These are phyloP conservation scores for Muntiacus reevesi DNA, from an alignment of 2,113 vertebrate species.

Conservation along the genomic window DNA sequence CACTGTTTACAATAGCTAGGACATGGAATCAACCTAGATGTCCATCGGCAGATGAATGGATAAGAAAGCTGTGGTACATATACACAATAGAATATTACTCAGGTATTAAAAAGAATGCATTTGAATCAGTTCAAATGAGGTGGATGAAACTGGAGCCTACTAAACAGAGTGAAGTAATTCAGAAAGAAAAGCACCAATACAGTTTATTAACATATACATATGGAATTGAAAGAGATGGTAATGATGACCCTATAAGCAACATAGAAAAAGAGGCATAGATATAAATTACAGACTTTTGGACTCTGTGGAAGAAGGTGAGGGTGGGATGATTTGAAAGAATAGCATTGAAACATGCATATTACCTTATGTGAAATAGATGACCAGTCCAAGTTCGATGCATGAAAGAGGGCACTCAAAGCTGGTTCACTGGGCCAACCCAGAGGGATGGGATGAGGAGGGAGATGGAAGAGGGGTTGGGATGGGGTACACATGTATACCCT, in stretches of 20 bases:
- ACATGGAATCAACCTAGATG: background rate
- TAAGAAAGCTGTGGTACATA: background rate
- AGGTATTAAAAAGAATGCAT: background rate
- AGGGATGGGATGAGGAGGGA: background rate
- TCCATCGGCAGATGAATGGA: background rate
- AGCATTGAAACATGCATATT: background rate
- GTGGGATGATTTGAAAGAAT: background rate
- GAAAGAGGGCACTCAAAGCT: background rate
- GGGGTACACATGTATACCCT: background rate
- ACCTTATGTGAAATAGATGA: background rate
- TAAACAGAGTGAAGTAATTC: background rate
- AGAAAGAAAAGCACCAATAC: background rate
- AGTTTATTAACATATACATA: background rate
- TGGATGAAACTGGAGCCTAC: background rate
- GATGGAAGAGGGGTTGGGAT: background rate
- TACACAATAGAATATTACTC: background rate
- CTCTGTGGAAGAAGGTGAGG: background rate
- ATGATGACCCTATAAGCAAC: background rate
- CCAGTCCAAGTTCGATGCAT: background rate
- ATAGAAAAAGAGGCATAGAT: background rate
- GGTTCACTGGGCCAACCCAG: background rate
- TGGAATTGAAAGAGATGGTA: background rate
- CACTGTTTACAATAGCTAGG: background rate
- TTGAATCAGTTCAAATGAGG: background rate
- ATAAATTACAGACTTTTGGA: background rate